Percentiles rank a stretch among this genome's conserved stretches.
Evolutionary conservation across 2,888 invertebrate species (phyloP).

Genomic region (Drosophila cognata): DNA sequence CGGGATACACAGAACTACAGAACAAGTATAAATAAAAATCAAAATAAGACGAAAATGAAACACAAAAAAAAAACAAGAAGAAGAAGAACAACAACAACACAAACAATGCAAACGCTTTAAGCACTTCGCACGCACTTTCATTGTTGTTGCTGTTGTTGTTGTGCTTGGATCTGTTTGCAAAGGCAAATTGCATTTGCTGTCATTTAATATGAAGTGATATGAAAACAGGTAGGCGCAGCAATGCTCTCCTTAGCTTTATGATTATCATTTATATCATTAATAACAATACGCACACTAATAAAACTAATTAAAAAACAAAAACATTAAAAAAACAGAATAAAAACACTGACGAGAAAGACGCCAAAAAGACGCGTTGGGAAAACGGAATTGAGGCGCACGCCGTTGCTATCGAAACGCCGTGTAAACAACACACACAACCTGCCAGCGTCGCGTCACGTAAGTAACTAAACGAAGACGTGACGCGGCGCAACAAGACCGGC

Average conservation of each 20-base stretch:
- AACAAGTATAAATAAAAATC: conserved; percentile 34
- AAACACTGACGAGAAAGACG: conserved; percentile 42
- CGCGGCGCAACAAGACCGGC: conserved; percentile 40
- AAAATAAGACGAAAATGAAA: conserved; percentile 15
- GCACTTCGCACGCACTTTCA: conserved; percentile 44
- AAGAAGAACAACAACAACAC: conserved; percentile 11
- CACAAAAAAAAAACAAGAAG: background rate
- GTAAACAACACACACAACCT: conserved; percentile 43
- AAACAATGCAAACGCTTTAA: conserved; percentile 38
- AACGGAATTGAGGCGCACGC: conserved; percentile 28
- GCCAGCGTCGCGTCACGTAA: conserved; percentile 62
- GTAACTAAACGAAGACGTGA: conserved; percentile 50
- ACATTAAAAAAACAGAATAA: conserved; percentile 16
- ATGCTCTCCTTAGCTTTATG: conserved; percentile 27
- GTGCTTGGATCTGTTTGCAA: conserved; percentile 9
- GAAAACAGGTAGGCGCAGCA: conserved; percentile 36
- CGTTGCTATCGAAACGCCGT: conserved; percentile 1
- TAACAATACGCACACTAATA: conserved; percentile 36
- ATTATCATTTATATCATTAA: conserved; percentile 29
- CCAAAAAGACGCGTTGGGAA: conserved; percentile 27
- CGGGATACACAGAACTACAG: conserved; percentile 23
- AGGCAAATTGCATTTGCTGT: conserved; percentile 44
- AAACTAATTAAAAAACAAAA: conserved; percentile 14
- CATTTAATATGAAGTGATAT: conserved; percentile 29
- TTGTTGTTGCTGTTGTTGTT: conserved; percentile 11